Conservation (phyloP, 2,113 vertebrate species). For the Xiphorhynchus elegans region DNA sequence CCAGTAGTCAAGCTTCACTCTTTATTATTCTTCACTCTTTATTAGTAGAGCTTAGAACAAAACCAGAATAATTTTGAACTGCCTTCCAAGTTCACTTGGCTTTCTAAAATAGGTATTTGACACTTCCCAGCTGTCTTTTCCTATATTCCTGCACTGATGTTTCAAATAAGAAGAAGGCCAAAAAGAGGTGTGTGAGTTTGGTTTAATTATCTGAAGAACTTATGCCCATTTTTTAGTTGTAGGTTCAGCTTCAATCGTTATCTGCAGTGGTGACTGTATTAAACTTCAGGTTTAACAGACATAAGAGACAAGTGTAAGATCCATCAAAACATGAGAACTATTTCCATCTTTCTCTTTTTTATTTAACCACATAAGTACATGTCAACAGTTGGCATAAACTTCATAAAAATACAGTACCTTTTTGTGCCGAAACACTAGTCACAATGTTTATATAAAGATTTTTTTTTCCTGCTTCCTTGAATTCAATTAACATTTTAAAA, state of each 20-base stretch:
- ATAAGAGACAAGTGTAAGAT: neutral
- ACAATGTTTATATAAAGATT: conserved; percentile 60
- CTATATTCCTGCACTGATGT: neutral
- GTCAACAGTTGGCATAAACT: conserved; percentile 76
- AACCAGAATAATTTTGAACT: neutral
- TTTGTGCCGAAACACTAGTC: conserved; percentile 52
- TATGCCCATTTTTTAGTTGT: neutral
- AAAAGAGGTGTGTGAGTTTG: neutral
- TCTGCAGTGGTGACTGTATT: neutral
- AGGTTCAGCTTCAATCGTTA: neutral
- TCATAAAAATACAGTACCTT: conserved; percentile 80
- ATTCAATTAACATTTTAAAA: conserved; percentile 37
- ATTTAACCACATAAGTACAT: conserved; percentile 77
- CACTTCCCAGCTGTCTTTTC: neutral
- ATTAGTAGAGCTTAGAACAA: neutral
- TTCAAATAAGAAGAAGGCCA: neutral
- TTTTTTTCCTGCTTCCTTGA: conserved; percentile 7
- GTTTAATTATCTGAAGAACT: neutral
- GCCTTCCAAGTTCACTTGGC: neutral
- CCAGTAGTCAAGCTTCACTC: neutral
- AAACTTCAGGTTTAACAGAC: neutral
- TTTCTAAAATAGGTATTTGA: neutral
- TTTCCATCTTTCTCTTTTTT: conserved; percentile 64
- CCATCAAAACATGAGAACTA: neutral
- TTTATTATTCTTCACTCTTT: neutral